phyloP scores from a whole-genome alignment of 2,113 vertebrate species.

The Callipepla californica region DNA sequence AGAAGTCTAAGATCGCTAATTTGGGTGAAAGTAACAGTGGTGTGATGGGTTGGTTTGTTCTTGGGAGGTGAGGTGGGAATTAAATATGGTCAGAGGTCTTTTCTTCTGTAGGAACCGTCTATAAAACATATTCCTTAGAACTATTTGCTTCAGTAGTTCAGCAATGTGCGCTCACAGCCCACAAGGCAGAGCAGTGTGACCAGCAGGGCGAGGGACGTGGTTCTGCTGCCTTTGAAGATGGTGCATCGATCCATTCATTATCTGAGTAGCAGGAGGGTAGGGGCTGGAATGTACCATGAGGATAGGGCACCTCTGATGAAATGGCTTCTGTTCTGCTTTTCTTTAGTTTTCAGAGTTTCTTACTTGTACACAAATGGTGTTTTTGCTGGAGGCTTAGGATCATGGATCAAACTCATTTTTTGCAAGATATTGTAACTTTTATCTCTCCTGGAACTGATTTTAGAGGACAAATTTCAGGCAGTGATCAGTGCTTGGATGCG shows the following conservation, averaged over 20 bases:
- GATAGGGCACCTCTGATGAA: too few species aligned
- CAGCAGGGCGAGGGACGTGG: too few species aligned
- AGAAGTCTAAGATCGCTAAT: too few species aligned
- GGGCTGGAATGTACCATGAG: not conserved
- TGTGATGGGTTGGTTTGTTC: not conserved
- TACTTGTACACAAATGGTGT: not conserved
- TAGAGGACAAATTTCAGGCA: constrained; percentile 19
- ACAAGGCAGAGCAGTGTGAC: too few species aligned
- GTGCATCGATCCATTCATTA: constrained; percentile 77
- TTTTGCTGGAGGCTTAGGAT: not conserved
- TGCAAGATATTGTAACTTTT: not conserved
- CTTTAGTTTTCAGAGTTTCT: not conserved
- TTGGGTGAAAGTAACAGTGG: accelerated
- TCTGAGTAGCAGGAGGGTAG: constrained; percentile 83
- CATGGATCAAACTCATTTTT: not conserved
- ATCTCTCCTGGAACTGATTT: not conserved
- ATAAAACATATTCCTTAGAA: not conserved
- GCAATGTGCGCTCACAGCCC: too few species aligned
- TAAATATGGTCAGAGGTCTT: not conserved
- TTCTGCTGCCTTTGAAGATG: constrained; percentile 81
- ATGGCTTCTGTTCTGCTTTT: not conserved
- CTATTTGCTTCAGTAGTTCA: not conserved
- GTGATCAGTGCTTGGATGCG: not conserved
- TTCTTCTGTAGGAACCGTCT: not conserved
- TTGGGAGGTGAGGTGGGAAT: not conserved